These are phyloP conservation scores for Julus scandinavius DNA, from an alignment of 2,888 invertebrate species.

Conservation along the genomic window DNA sequence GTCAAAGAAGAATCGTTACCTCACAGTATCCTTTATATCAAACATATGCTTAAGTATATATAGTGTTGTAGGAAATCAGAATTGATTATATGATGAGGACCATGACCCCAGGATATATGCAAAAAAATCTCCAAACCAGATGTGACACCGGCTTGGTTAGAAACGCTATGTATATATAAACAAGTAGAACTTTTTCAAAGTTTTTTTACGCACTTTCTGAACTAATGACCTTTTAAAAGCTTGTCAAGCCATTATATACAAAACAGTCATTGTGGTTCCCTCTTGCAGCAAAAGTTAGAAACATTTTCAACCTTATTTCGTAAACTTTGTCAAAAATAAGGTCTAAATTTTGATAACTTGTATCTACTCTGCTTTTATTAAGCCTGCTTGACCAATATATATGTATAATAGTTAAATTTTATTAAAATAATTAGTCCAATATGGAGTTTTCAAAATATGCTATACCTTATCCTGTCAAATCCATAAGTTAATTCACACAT, in stretches of 20 bases:
- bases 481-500: too few species aligned
- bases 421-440: too few species aligned
- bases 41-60: neutral
- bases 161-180: conserved; percentile 43
- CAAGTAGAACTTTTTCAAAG: neutral
- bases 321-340: too few species aligned
- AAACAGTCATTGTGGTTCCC: conserved; percentile 40
- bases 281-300: neutral
- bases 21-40: neutral
- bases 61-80: neutral
- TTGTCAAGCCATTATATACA: neutral
- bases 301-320: neutral
- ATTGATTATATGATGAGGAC: conserved; percentile 27
- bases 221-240: conserved; percentile 37
- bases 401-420: too few species aligned
- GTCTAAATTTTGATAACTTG: too few species aligned
- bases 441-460: too few species aligned
- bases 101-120: conserved; percentile 17
- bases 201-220: neutral
- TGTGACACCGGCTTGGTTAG: conserved; percentile 24
- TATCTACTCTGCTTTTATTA: too few species aligned
- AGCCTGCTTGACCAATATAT: too few species aligned
- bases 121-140: neutral
- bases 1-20: conserved; percentile 15
- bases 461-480: too few species aligned